A percentile compares a stretch with the other conserved stretches of the same genome.
These are phyloP conservation scores for Pheucticus melanocephalus DNA, from an alignment of 2,113 vertebrate species.

Conservation along the genomic window DNA sequence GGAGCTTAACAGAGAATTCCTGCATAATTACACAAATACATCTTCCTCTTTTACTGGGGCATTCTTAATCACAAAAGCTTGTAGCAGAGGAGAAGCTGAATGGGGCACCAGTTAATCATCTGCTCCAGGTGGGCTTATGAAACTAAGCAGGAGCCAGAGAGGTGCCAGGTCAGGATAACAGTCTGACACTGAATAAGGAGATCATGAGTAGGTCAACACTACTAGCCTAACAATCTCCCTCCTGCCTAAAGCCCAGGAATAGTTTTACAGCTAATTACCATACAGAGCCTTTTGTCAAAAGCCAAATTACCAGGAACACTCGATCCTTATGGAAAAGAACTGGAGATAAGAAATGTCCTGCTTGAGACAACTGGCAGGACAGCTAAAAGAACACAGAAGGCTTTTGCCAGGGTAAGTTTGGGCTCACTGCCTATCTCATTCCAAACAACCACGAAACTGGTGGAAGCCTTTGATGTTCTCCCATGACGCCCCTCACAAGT, in stretches of 20 bases:
- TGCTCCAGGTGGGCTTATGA: background rate
- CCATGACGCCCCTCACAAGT: rapidly evolving
- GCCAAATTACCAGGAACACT: background rate
- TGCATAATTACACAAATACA: background rate
- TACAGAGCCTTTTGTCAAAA: background rate
- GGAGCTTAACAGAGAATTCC: background rate
- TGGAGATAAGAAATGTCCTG: background rate
- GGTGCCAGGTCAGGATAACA: background rate
- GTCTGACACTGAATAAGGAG: background rate
- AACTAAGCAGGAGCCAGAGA: background rate
- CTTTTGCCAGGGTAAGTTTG: background rate
- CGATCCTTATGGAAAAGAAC: background rate
- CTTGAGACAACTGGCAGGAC: background rate
- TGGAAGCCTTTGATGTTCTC: background rate
- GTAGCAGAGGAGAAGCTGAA: background rate
- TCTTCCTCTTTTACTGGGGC: background rate
- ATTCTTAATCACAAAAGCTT: background rate
- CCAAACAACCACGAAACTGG: background rate
- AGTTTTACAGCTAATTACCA: background rate
- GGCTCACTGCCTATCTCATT: background rate
- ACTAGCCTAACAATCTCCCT: background rate
- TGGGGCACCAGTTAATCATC: background rate
- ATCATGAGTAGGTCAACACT: background rate
- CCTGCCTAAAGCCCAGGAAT: background rate
- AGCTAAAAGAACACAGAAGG: background rate